Percentiles rank a stretch among this genome's conserved stretches.
phyloP scores from a whole-genome alignment of 2,113 vertebrate genomes.

The Emydocephalus ijimae region DNA sequence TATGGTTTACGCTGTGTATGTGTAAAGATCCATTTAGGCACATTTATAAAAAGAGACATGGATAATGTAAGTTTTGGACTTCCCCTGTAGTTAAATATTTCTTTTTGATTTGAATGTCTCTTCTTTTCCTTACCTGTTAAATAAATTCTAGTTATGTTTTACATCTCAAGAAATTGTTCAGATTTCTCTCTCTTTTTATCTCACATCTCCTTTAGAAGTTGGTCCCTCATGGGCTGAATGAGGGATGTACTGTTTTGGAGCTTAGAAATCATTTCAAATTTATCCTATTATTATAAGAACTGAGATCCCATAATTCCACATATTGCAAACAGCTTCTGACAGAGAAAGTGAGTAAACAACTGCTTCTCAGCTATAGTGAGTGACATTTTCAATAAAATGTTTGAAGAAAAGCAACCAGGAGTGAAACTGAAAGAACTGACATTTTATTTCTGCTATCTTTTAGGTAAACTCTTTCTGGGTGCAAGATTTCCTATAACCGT shows the following conservation, averaged over 20 bases:
- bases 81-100: background rate
- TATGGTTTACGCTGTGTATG: background rate
- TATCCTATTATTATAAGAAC: background rate
- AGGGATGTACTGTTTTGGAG: background rate
- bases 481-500: background rate
- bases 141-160: background rate
- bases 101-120: background rate
- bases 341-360: background rate
- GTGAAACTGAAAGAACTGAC: background rate
- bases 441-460: background rate
- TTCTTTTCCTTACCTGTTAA: background rate
- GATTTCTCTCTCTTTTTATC: background rate
- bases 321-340: background rate
- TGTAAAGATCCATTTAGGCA: background rate
- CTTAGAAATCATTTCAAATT: background rate
- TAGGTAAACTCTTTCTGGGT: background rate
- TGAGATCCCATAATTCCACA: background rate
- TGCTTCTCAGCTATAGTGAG: background rate
- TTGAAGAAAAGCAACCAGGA: background rate
- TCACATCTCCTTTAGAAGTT: background rate
- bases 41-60: background rate
- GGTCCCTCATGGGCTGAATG: background rate
- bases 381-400: background rate
- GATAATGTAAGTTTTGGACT: background rate
- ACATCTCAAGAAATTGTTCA: background rate